Conservation (phyloP, 2,888 invertebrate genomes). For the Acanthosepion pharaonis region DNA sequence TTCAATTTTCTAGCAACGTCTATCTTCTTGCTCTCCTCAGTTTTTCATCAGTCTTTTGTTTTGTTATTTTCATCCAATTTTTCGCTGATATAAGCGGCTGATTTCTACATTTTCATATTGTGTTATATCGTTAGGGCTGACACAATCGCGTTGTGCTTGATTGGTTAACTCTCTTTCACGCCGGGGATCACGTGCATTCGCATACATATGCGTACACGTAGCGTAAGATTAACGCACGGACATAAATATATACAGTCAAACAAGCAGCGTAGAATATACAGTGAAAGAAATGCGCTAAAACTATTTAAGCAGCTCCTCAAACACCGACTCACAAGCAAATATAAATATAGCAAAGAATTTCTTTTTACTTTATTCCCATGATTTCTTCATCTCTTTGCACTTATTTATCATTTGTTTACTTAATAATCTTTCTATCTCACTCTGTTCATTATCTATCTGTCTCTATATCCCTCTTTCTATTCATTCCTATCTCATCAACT, state of each 20-base stretch:
- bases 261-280: neutral
- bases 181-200: neutral
- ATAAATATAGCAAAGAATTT: neutral
- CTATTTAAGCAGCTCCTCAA: neutral
- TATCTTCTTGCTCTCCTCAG: neutral
- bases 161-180: neutral
- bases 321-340: neutral
- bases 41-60: neutral
- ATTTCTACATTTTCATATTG: constrained; percentile 33
- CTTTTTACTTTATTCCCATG: neutral
- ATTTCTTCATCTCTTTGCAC: neutral
- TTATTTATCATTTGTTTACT: neutral
- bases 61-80: constrained; percentile 23
- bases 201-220: neutral
- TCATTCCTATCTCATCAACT: too few relatives aligned
- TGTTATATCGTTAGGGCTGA: constrained; percentile 33
- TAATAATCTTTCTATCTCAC: neutral
- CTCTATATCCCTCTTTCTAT: neutral
- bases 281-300: neutral
- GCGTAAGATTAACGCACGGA: neutral
- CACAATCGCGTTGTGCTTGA: constrained; percentile 22
- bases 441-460: neutral
- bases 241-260: neutral
- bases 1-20: neutral
- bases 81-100: constrained; percentile 33